Evolutionary conservation across 2,888 invertebrate species (phyloP).

Genomic region (Catocala nupta): DNA sequence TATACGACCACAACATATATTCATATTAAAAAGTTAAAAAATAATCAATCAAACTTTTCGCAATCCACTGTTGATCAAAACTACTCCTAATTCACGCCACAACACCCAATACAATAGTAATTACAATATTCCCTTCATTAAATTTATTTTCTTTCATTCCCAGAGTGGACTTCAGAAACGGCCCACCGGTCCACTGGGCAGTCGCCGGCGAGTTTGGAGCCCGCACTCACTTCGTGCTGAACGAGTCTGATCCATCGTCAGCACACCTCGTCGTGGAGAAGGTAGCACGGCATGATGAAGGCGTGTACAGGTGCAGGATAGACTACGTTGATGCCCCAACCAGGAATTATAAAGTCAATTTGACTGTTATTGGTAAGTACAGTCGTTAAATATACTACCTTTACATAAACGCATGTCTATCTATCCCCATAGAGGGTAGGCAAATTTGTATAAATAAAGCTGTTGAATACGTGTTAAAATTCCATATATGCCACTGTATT

Average conservation of each 20-base stretch:
- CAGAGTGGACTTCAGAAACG: constrained; percentile 93
- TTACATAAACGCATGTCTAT: constrained; percentile 2
- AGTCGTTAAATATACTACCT: not conserved
- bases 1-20: too few relatives aligned
- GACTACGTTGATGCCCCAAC: constrained; percentile 97
- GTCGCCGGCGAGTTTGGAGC: constrained; percentile 93
- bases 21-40: too few relatives aligned
- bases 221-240: constrained; percentile 91
- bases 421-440: too few relatives aligned
- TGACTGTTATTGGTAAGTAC: constrained; percentile 94
- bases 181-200: constrained; percentile 92
- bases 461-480: too few relatives aligned
- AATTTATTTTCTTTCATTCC: constrained; percentile 7
- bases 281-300: constrained; percentile 92
- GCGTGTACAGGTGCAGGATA: constrained; percentile 94
- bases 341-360: constrained; percentile 94
- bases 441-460: too few relatives aligned
- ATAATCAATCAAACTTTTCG: too few relatives aligned
- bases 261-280: constrained; percentile 92
- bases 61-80: too few relatives aligned
- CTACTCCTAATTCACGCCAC: too few relatives aligned
- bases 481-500: too few relatives aligned
- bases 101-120: too few relatives aligned
- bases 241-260: constrained; percentile 90
- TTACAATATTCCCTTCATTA: too few relatives aligned